These are phyloP conservation scores for Piaya cayana DNA, from an alignment of 2,113 vertebrate species.

Conservation along the genomic window DNA sequence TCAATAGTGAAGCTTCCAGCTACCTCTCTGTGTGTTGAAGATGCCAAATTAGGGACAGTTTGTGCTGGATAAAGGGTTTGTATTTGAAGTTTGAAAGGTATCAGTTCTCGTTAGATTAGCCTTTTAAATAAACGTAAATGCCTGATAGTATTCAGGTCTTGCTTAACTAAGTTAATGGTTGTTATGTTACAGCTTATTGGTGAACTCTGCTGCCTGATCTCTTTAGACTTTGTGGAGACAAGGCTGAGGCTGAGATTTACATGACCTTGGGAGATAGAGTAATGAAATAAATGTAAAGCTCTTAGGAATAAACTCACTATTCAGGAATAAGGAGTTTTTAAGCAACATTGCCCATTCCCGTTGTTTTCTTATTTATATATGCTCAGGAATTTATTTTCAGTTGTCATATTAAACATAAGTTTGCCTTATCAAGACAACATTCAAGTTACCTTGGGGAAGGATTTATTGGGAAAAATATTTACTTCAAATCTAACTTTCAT, in stretches of 20 bases:
- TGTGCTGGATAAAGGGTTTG: not conserved
- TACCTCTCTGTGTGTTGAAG: not conserved
- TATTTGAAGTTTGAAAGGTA: not conserved
- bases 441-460: not conserved
- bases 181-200: not conserved
- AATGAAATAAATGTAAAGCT: not conserved
- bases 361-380: not conserved
- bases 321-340: not conserved
- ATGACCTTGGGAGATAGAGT: not conserved
- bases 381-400: not conserved
- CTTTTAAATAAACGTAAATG: not conserved
- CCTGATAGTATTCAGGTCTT: not conserved
- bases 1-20: not conserved
- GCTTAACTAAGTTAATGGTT: conserved; percentile 40
- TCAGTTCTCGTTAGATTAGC: not conserved
- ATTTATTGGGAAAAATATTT: not conserved
- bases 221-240: conserved; percentile 3
- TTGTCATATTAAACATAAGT: not conserved
- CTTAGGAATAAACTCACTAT: not conserved
- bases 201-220: conserved; percentile 11
- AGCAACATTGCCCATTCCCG: not conserved
- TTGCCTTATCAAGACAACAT: not conserved
- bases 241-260: conserved; percentile 8
- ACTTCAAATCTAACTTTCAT: not conserved
- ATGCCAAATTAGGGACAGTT: conserved; percentile 7